Conservation (phyloP, 2,888 invertebrate genomes). For the Cabera pusaria region DNA sequence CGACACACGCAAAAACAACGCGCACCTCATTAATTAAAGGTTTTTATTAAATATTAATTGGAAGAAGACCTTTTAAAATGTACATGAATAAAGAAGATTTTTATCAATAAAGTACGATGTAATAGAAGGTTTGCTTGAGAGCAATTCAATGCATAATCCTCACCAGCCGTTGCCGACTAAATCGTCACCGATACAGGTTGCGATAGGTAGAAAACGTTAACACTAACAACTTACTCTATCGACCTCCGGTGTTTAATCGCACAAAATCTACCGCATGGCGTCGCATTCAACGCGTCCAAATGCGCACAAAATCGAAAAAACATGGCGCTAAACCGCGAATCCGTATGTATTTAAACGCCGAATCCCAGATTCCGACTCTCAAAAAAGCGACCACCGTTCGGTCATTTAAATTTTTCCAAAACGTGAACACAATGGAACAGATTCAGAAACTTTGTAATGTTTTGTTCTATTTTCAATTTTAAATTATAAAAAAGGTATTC, state of each 20-base stretch:
- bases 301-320: constrained; percentile 81
- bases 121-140: no score
- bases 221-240: constrained; percentile 78
- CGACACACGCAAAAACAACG: constrained; percentile 44
- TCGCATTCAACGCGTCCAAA: constrained; percentile 69
- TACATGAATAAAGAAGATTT: no score
- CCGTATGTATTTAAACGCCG: constrained; percentile 82
- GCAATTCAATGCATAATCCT: no score
- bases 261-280: constrained; percentile 71
- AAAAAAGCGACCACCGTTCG: constrained; percentile 72
- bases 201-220: constrained; percentile 65
- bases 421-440: constrained; percentile 83
- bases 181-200: constrained; percentile 49
- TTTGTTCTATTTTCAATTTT: constrained; percentile 74
- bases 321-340: constrained; percentile 83
- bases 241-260: constrained; percentile 74
- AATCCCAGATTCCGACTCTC: constrained; percentile 69
- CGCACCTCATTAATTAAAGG: constrained; percentile 11
- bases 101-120: no score
- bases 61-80: background rate
- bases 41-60: constrained; percentile 6
- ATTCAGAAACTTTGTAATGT: constrained; percentile 62
- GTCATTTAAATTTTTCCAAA: constrained; percentile 82
- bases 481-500: constrained; percentile 76
- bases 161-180: constrained; percentile 32